Base-by-base conservation (phyloP, 2,797 vertebrate species). In the Pseudomugil gertrudae region DNA sequence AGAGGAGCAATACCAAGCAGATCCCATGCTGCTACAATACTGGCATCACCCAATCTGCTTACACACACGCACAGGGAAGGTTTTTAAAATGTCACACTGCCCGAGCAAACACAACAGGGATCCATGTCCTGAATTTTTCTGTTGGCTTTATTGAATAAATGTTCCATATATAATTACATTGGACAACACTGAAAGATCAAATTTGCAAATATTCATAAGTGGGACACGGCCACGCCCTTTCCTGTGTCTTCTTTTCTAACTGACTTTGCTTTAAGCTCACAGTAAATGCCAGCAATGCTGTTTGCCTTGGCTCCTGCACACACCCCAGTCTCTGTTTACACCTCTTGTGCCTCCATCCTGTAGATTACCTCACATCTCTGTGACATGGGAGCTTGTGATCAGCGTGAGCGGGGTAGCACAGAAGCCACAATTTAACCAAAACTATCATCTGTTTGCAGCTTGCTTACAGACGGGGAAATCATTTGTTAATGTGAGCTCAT, bases 281-380 rank as follows among this genome's bases (percentile, higher is more conserved):
- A 66, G 81, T 78, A 86, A 89, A 90, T 86, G 78, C 85, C 87
- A 89, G 64, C 23, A 0, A 73, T 66, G 63, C 57, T 85, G 78
- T 87, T 91, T 85, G 72, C 77, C 76, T 88, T 86, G 87, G 83
- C 14, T 40, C 80, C 36, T 65, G 50, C 70, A 69, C 72, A 65
- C 47, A 70, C 53, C 51, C 27, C 60, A 47, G 69, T 78, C 78
- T 68, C 45, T 57, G 65, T 68, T 81, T 74, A 76, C 81, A 76
- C 72, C 65, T 65, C 51, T 69, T 72, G 40, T 72, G 63, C 62
- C 68, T 51, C 71, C 64, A 56, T 69, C 61, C 67, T 69, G 54
- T 26, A 57, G 47, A 57, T 75, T 65, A 67, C 71, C 64, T 65
- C 74, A 82, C 63, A 73, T 62, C 61, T 69, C 59, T 30, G 72